Conservation (phyloP, 92 coral and sea anemone species). For the Muricea muricata region DNA sequence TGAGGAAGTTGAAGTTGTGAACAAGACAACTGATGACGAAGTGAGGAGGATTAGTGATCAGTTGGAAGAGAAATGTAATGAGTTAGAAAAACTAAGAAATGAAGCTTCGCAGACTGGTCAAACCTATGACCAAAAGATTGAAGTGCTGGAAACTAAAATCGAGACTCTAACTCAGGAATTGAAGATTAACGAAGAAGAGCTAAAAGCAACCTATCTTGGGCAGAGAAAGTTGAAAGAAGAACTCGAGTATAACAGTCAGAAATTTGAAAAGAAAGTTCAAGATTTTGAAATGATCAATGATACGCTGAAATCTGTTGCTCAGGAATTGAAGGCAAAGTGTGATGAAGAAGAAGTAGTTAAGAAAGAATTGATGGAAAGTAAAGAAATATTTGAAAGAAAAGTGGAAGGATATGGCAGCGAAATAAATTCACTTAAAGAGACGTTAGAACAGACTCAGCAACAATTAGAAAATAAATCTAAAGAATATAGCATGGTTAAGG, state of each 20-base stretch:
- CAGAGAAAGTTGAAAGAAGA: neutral
- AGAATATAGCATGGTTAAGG: no score
- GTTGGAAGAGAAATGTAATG: neutral
- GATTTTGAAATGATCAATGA: constrained; percentile 11
- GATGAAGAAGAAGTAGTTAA: neutral
- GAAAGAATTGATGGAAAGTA: constrained; percentile 1
- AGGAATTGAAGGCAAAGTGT: neutral
- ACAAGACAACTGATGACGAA: neutral
- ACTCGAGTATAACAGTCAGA: neutral
- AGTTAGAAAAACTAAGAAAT: constrained; percentile 59
- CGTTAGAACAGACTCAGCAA: neutral
- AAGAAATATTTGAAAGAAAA: neutral
- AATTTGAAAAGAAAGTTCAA: neutral
- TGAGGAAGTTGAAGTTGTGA: neutral
- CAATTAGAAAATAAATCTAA: neutral
- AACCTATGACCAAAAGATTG: neutral
- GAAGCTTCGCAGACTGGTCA: neutral
- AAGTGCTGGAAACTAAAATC: neutral
- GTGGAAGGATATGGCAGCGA: neutral
- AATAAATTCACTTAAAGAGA: neutral
- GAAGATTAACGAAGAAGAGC: constrained; percentile 12
- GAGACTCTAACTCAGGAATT: constrained; percentile 5
- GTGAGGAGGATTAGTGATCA: neutral
- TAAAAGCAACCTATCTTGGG: neutral
- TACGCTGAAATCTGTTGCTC: neutral